A percentile compares a stretch with the other conserved stretches of the same genome.
Evolutionary conservation across 2,113 vertebrate species (phyloP).

Genomic region (Agapornis roseicollis): DNA sequence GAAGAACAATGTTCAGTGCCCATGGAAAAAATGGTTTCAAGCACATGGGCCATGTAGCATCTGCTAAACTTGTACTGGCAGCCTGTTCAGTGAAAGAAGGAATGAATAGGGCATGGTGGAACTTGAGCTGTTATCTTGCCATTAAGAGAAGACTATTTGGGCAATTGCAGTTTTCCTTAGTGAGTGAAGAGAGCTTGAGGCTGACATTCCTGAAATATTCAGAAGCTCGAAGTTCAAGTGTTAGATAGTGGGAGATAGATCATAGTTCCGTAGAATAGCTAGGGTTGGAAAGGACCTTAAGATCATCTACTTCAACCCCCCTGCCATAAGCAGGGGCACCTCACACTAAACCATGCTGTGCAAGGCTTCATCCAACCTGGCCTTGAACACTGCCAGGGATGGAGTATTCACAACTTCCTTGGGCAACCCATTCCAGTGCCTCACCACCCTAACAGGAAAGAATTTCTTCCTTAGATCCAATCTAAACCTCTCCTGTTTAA

Average conservation of each 20-base stretch:
- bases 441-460: no score
- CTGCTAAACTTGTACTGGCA: background rate
- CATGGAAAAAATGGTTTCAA: background rate
- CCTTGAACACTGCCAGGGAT: no score
- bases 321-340: no score
- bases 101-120: background rate
- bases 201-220: background rate
- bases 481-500: no score
- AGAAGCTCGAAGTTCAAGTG: background rate
- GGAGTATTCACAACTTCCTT: no score
- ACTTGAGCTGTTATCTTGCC: background rate
- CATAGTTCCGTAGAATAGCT: no score
- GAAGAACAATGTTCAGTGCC: background rate
- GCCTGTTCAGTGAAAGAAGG: background rate
- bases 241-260: background rate
- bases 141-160: background rate
- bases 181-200: background rate
- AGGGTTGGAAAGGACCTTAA: no score
- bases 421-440: no score
- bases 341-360: no score
- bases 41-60: background rate
- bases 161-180: background rate
- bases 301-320: no score
- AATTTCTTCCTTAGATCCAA: no score
- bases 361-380: no score